These are phyloP conservation scores for Drosophila cardini DNA, from an alignment of 1,140 invertebrate species.

Conservation along the genomic window DNA sequence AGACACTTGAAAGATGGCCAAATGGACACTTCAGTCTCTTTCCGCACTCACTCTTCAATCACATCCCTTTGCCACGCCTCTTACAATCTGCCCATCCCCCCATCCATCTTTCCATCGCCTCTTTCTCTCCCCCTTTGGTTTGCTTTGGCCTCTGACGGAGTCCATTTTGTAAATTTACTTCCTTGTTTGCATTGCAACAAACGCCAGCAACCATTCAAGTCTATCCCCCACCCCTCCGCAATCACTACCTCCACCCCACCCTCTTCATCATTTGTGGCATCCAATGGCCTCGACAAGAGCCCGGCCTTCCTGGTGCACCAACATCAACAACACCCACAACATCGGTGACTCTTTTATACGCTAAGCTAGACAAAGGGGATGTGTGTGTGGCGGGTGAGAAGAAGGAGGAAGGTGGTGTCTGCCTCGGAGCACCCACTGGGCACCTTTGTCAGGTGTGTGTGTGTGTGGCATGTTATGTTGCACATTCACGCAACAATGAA, in stretches of 20 bases:
- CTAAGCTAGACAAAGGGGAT: neutral
- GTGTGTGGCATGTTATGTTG: slow-evolving; percentile 64
- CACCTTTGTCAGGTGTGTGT: slow-evolving; percentile 24
- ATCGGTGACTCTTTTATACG: slow-evolving; percentile 30
- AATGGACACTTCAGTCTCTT: slow-evolving; percentile 38
- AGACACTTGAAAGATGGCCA: slow-evolving; percentile 56
- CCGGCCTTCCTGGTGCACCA: slow-evolving; percentile 63
- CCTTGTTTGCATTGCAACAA: slow-evolving; percentile 70
- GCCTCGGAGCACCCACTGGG: slow-evolving; percentile 54
- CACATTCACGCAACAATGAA: slow-evolving; percentile 37
- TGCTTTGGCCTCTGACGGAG: neutral
- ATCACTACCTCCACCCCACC: neutral
- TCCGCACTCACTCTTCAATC: neutral
- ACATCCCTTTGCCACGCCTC: neutral
- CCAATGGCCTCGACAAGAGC: slow-evolving; percentile 63
- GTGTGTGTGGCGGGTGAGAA: neutral
- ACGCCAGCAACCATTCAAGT: slow-evolving; percentile 12
- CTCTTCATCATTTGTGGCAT: neutral
- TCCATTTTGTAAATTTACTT: slow-evolving; percentile 52
- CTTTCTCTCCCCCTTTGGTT: neutral
- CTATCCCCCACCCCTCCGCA: neutral
- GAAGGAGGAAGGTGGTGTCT: slow-evolving; percentile 12
- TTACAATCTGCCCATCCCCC: too few species aligned
- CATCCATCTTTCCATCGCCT: neutral
- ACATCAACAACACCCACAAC: slow-evolving; percentile 30